A percentile compares a stretch with the other conserved stretches of the same genome.
Evolutionary conservation across 2,888 invertebrate genomes (phyloP).

Genomic region (Nowickia ferox): DNA sequence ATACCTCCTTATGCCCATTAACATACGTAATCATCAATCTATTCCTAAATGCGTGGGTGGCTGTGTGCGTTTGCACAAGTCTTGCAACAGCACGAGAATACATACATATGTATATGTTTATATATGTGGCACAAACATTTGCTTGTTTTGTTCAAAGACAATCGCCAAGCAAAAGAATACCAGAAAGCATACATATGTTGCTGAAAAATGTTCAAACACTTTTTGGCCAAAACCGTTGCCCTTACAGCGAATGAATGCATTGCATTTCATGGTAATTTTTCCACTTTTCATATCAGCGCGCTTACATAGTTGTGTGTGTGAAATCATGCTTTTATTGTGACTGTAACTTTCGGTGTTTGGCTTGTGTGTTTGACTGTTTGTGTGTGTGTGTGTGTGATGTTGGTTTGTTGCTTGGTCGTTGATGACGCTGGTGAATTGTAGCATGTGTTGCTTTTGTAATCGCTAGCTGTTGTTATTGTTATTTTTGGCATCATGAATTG

Average conservation of each 20-base stretch:
- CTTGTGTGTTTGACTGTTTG: conserved; percentile 13
- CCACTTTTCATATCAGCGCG: conserved; percentile 45
- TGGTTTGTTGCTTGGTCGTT: conserved; percentile 42
- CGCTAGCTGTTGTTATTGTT: conserved; percentile 39
- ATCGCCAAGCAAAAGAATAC: conserved; percentile 45
- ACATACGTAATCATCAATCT: conserved; percentile 16
- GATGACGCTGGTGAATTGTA: conserved; percentile 55
- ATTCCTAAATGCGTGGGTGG: conserved; percentile 28
- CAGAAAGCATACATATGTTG: conserved; percentile 43
- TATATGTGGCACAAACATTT: not conserved
- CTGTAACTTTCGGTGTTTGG: conserved; percentile 55
- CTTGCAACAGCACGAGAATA: not conserved
- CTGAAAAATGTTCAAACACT: conserved; percentile 52
- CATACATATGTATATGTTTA: not conserved
- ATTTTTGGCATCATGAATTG: conserved; percentile 48
- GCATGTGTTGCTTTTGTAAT: conserved; percentile 69
- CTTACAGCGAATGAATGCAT: conserved; percentile 50
- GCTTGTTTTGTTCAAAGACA: conserved; percentile 45
- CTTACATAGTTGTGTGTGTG: not conserved
- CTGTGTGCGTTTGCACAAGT: not conserved
- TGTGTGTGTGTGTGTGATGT: conserved; percentile 18
- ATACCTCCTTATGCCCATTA: conserved; percentile 14
- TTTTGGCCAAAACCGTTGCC: conserved; percentile 52
- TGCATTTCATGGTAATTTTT: conserved; percentile 60
- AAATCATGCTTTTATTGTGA: conserved; percentile 21